A percentile compares a stretch with the other conserved stretches of the same genome.
These are phyloP conservation scores for Acropternis orthonyx DNA, from an alignment of 2,797 vertebrate genomes.

Conservation along the genomic window DNA sequence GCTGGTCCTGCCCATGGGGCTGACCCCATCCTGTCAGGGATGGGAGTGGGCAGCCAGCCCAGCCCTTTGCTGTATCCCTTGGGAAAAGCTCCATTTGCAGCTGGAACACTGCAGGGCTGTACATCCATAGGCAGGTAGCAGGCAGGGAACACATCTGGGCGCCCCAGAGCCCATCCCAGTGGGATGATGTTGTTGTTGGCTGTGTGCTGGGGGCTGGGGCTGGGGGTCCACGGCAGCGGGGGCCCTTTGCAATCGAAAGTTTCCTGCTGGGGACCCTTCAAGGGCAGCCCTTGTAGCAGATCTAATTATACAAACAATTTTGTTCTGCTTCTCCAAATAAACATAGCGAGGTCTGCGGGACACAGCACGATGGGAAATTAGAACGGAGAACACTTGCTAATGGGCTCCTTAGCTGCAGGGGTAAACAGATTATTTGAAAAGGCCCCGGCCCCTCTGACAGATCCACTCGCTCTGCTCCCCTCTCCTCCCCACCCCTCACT, in stretches of 20 bases:
- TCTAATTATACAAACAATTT: conserved; percentile 78
- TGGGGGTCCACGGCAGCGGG: not conserved
- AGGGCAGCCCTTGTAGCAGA: conserved; percentile 69
- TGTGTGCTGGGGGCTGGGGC: not conserved
- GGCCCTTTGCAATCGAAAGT: conserved; percentile 42
- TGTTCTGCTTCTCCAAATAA: conserved; percentile 79
- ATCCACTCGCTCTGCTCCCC: not conserved
- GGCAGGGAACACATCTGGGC: not conserved
- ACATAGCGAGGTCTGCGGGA: conserved; percentile 69
- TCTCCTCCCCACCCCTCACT: not conserved
- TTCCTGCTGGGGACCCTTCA: conserved; percentile 70
- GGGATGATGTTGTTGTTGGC: conserved; percentile 53
- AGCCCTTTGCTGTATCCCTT: not conserved
- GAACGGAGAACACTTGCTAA: conserved; percentile 73
- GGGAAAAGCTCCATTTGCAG: not conserved
- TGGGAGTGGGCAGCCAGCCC: not conserved
- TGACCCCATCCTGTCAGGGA: not conserved
- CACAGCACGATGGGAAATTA: conserved; percentile 72
- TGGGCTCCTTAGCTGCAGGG: conserved; percentile 76
- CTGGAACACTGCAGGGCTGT: not conserved
- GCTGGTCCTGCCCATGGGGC: not conserved
- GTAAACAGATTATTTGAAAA: conserved; percentile 75
- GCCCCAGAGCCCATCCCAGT: not conserved
- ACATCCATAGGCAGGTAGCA: not conserved
- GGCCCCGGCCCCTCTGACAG: conserved; percentile 28